Evolutionary conservation across 2,113 vertebrate species (phyloP).

Genomic region (Nycticebus coucang): DNA sequence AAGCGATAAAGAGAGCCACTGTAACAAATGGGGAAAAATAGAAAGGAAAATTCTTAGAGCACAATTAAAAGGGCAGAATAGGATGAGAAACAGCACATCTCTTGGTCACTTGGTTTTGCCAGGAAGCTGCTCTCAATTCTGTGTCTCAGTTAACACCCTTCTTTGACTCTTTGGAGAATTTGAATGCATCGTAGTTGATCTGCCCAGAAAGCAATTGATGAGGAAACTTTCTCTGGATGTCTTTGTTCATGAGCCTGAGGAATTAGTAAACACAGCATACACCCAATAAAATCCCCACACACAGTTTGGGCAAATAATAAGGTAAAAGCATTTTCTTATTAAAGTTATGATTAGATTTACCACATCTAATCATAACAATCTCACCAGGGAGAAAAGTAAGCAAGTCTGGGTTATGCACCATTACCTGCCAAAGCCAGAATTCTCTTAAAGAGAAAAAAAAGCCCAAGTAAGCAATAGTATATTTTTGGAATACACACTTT

Average conservation of each 20-base stretch:
- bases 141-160: background rate
- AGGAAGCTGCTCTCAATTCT: background rate
- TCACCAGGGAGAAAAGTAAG: constrained; percentile 51
- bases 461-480: background rate
- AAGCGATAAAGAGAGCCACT: constrained; percentile 23
- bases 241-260: constrained; percentile 23
- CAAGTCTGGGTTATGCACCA: background rate
- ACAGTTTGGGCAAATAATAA: constrained; percentile 47
- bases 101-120: background rate
- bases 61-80: background rate
- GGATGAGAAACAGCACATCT: background rate
- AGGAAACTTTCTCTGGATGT: background rate
- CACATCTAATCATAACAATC: constrained; percentile 60
- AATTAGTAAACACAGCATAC: constrained; percentile 45
- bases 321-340: constrained; percentile 61
- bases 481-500: constrained; percentile 12
- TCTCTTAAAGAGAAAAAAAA: constrained; percentile 11
- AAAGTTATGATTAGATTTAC: constrained; percentile 62
- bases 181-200: background rate
- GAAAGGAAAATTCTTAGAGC: background rate
- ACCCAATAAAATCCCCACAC: constrained; percentile 18
- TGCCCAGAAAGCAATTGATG: background rate
- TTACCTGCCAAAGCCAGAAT: constrained; percentile 37
- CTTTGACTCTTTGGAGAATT: background rate
- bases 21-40: background rate